phyloP scores from a whole-genome alignment of 2,888 invertebrate species.

The Pasiphila rectangulata region DNA sequence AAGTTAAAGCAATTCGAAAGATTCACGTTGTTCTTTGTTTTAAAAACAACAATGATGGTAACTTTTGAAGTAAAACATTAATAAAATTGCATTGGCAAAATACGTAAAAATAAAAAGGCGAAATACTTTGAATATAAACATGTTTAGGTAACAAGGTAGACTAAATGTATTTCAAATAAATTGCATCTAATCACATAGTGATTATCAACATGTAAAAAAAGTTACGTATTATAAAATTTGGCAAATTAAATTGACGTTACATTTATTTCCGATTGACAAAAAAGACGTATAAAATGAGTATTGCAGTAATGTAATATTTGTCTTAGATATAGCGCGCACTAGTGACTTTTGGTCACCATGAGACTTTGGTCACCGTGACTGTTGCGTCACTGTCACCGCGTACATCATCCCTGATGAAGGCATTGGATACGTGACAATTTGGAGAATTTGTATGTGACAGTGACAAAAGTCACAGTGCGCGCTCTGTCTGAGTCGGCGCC shows the following conservation, averaged over 20 bases:
- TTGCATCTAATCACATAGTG: slow-evolving; percentile 1
- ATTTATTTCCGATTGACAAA: slow-evolving; percentile 8
- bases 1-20: slow-evolving; percentile 70
- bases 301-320: slow-evolving; percentile 22
- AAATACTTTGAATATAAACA: not conserved
- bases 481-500: too few species aligned
- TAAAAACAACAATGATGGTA: slow-evolving; percentile 76
- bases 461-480: too few species aligned
- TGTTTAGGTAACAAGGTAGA: not conserved
- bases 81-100: slow-evolving; percentile 50
- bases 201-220: not conserved
- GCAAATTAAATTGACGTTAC: not conserved
- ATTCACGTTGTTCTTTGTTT: slow-evolving; percentile 63
- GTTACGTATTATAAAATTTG: not conserved
- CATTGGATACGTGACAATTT: too few species aligned
- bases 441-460: too few species aligned
- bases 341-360: too few species aligned
- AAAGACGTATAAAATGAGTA: slow-evolving; percentile 33
- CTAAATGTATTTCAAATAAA: not conserved
- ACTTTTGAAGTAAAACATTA: slow-evolving; percentile 59
- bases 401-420: too few species aligned
- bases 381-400: too few species aligned
- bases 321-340: too few species aligned
- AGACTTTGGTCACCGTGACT: too few species aligned
- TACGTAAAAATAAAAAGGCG: slow-evolving; percentile 7